Evolutionary conservation across 2,113 vertebrate species (phyloP), one percentile per base, ranked within the genome.

Genomic region (Dascyllus trimaculatus): DNA sequence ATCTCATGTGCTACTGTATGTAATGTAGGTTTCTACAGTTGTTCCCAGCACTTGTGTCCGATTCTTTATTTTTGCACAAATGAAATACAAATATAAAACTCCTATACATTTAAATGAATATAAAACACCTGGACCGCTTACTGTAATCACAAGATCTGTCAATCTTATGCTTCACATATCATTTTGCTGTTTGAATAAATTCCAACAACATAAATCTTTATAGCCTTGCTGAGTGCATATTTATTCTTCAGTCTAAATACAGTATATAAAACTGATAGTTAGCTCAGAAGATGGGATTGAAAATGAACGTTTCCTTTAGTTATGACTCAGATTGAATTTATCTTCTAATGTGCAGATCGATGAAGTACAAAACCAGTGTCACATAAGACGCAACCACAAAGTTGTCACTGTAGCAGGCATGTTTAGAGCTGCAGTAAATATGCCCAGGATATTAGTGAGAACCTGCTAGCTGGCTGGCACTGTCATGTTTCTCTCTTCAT

Each of bases 401-500:
- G 11, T 56, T 40, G 32, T 26, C 38, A 62, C 21, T 7, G 18
- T 17, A 3, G 29, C 8, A 19, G 15, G 6, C 2, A 21, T 18
- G 19, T n/a, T 71, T 26, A 62, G 17, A 80, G 38, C 49, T 10
- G 29, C 49, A 57, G 1, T 38, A 4, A 66, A 56, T 52, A 1
- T 10, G 9, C 8, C 7, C 32, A 35, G 32, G 32, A 35, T 35
- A 35, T 57, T 38, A 52, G 32, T 32, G 6, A 32, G 21, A 67
- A 74, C 24, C 35, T 15, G 80, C 83, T 89, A 84, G 89, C 89
- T 84, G 87, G 85, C 78, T 89, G 84, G 83, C 66, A 59, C 59
- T 57, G 15, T 38, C 56, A 24, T 40, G 6, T 73, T 45, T 48
- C 5, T 75, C 43, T 65, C 24, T 61, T 35, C 7, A 29, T 19